Conservation (phyloP, 2,113 vertebrate species). For the Gadus chalcogrammus region DNA sequence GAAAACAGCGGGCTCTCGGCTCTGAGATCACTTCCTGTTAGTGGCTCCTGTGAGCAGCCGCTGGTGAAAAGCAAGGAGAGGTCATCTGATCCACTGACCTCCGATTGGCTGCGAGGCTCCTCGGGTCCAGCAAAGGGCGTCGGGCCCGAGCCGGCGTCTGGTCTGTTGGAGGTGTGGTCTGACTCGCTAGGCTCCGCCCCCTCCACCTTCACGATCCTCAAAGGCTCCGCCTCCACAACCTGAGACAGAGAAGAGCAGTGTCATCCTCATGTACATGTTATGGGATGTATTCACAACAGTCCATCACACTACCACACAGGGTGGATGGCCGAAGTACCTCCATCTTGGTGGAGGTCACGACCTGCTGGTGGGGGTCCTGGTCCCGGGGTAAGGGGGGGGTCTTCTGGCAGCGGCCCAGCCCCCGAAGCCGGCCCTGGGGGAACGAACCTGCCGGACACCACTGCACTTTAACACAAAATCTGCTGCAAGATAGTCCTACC, state of each 20-base stretch:
- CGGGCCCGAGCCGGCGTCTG: not conserved
- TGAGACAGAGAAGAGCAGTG: not conserved
- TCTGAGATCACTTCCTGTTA: slow-evolving; percentile 33
- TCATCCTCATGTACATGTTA: too few species aligned
- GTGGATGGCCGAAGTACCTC: too few species aligned
- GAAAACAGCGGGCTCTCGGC: slow-evolving; percentile 5
- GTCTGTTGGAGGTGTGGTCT: not conserved
- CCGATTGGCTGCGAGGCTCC: slow-evolving; percentile 17
- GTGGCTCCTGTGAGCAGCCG: not conserved
- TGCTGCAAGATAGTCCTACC: too few species aligned
- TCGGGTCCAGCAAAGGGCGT: not conserved
- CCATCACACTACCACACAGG: too few species aligned
- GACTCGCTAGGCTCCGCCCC: slow-evolving; percentile 3
- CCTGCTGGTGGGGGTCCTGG: too few species aligned
- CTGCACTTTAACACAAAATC: too few species aligned
- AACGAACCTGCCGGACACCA: too few species aligned
- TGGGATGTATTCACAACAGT: too few species aligned
- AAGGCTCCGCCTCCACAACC: slow-evolving; percentile 28
- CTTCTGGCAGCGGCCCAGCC: too few species aligned
- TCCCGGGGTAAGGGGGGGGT: too few species aligned
- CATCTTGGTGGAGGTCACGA: not conserved
- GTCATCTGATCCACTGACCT: slow-evolving; percentile 62
- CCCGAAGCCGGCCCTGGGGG: too few species aligned
- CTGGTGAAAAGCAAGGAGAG: slow-evolving; percentile 35
- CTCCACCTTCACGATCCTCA: slow-evolving; percentile 55